Percentiles rank a stretch among this genome's conserved stretches.
Evolutionary conservation across 2,888 invertebrate species (phyloP).

Genomic region (Drosophila nr. fundita): DNA sequence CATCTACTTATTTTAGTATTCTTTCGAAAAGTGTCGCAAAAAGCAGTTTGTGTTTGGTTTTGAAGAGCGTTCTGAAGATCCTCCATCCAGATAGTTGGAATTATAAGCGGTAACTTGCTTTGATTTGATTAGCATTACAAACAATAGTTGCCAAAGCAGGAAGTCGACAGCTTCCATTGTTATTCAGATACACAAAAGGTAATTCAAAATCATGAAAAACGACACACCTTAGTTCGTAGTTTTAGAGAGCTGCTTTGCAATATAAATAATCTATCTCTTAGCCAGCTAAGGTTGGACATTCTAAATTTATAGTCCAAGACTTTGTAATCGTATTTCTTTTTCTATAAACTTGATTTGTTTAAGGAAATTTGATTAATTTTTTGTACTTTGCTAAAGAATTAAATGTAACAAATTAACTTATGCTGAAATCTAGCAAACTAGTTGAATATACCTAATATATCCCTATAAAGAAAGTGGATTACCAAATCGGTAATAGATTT

Average conservation of each 20-base stretch:
- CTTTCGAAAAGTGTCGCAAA: conserved; percentile 55
- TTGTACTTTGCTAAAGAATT: background rate
- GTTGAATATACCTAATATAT: background rate
- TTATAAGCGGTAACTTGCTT: conserved; percentile 67
- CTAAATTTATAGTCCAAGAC: background rate
- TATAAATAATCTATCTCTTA: background rate
- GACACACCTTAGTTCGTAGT: background rate
- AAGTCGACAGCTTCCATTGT: conserved; percentile 30
- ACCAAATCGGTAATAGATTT: background rate
- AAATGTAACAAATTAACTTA: background rate
- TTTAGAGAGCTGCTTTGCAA: background rate
- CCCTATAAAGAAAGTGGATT: background rate
- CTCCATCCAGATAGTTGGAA: conserved; percentile 45
- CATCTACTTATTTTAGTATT: conserved; percentile 57
- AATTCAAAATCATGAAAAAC: conserved; percentile 4
- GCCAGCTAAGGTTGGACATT: background rate
- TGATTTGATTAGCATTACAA: conserved; percentile 65
- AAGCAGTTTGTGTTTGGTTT: conserved; percentile 14
- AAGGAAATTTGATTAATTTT: background rate
- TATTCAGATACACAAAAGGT: conserved; percentile 14
- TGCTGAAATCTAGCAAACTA: background rate
- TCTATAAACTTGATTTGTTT: background rate
- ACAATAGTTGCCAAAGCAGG: conserved; percentile 11
- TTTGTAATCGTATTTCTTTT: background rate
- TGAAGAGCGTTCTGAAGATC: conserved; percentile 21